Percentiles rank a stretch among this genome's conserved stretches.
Evolutionary conservation across 1,140 invertebrate genomes (phyloP).

Genomic region (Helicoverpa zea): DNA sequence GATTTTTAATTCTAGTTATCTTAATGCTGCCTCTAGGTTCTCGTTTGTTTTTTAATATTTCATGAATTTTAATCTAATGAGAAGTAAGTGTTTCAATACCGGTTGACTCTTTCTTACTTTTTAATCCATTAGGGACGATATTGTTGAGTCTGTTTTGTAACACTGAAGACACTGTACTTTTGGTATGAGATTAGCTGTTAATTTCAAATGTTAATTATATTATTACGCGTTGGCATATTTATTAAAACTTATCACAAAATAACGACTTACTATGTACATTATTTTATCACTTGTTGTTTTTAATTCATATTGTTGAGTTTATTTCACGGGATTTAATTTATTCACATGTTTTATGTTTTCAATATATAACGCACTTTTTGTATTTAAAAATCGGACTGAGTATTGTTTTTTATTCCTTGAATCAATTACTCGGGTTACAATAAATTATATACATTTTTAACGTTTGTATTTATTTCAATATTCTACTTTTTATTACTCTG

Average conservation of each 20-base stretch:
- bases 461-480: neutral
- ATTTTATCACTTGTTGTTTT: constrained; percentile 24
- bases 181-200: neutral
- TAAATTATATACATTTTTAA: constrained; percentile 14
- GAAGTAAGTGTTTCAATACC: too few relatives aligned
- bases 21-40: too few relatives aligned
- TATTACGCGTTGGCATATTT: constrained; percentile 21
- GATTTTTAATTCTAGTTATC: too few relatives aligned
- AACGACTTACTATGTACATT: neutral
- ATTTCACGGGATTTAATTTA: constrained; percentile 35
- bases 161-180: too few relatives aligned
- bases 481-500: too few relatives aligned
- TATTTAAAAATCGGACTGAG: neutral
- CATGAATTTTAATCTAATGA: too few relatives aligned
- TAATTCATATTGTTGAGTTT: constrained; percentile 8
- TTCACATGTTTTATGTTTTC: constrained; percentile 26
- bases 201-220: constrained; percentile 18
- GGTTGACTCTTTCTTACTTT: too few relatives aligned
- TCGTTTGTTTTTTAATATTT: too few relatives aligned
- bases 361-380: constrained; percentile 23
- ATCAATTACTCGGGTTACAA: constrained; percentile 22
- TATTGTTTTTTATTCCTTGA: constrained; percentile 34
- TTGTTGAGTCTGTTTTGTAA: too few relatives aligned
- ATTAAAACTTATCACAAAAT: constrained; percentile 21
- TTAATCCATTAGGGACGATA: too few relatives aligned